A percentile compares a stretch with the other conserved stretches of the same genome.
Conservation (phyloP, 2,113 vertebrate species). For the Xenopus borealis region DNA sequence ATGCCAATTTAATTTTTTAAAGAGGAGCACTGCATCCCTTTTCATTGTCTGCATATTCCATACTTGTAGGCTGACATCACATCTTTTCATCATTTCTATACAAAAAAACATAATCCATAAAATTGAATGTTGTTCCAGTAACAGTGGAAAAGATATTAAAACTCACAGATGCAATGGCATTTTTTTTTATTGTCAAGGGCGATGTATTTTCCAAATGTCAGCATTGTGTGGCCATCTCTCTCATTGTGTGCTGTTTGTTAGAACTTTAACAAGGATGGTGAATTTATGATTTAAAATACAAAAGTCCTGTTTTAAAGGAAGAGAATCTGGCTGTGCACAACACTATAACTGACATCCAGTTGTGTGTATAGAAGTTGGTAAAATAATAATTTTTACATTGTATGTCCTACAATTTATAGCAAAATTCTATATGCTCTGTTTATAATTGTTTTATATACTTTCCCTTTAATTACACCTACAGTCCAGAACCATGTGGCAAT, state of each 20-base stretch:
- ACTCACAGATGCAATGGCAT: not conserved
- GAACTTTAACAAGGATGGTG: not conserved
- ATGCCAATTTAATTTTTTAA: constrained; percentile 38
- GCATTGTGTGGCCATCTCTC: not conserved
- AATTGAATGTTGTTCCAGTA: constrained; percentile 21
- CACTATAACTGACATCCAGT: not conserved
- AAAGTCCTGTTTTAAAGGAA: not conserved
- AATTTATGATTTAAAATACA: no score
- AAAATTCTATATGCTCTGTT: no score
- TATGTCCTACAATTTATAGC: no score
- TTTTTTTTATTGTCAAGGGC: not conserved
- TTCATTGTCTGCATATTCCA: constrained; percentile 28
- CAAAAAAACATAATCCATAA: not conserved
- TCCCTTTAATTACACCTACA: no score
- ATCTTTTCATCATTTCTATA: constrained; percentile 4
- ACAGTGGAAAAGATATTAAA: not conserved
- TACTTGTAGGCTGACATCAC: constrained; percentile 29
- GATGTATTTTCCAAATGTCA: not conserved
- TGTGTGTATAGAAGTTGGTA: no score
- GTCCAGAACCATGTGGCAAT: no score
- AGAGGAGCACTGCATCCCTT: constrained; percentile 29
- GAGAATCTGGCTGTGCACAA: not conserved
- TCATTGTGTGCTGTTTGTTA: not conserved
- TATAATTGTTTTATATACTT: no score
- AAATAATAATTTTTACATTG: no score